Conservation (phyloP, 2,113 vertebrate species). For the Phyllostomus hastatus region DNA sequence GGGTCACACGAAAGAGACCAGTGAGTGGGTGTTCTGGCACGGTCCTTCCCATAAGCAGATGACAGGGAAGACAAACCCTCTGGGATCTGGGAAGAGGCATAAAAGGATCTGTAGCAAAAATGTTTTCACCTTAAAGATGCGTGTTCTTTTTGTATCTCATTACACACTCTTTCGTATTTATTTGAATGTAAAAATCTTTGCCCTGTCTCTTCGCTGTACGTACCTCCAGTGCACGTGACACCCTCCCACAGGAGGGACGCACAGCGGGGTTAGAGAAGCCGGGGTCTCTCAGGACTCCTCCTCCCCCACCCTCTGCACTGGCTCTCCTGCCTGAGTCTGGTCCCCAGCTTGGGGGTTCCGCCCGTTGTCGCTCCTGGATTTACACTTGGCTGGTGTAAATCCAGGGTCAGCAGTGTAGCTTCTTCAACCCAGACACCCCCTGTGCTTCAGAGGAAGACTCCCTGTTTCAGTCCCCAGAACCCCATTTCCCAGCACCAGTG, state of each 20-base stretch:
- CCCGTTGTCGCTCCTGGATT: not conserved
- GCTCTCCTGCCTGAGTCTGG: not conserved
- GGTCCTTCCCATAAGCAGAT: not conserved
- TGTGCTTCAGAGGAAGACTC: not conserved
- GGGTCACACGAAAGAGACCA: no score
- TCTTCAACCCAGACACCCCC: not conserved
- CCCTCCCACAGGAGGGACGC: accelerated
- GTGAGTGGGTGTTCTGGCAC: accelerated
- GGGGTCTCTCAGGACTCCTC: not conserved
- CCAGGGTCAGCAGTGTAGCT: not conserved
- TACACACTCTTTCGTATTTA: not conserved
- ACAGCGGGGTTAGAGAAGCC: not conserved
- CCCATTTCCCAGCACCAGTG: not conserved
- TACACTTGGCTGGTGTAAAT: not conserved
- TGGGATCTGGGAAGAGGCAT: not conserved
- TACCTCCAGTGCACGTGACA: not conserved
- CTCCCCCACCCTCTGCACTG: not conserved
- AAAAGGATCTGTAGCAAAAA: not conserved
- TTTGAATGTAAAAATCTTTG: not conserved
- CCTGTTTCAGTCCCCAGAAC: not conserved
- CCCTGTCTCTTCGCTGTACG: not conserved
- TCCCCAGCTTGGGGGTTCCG: no score
- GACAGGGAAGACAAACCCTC: not conserved
- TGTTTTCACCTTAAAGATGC: not conserved
- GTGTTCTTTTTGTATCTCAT: not conserved